A percentile compares a stretch with the other conserved stretches of the same genome.
These are phyloP conservation scores for Tuberolachnus salignus DNA, from an alignment of 2,888 invertebrate species.

Conservation along the genomic window DNA sequence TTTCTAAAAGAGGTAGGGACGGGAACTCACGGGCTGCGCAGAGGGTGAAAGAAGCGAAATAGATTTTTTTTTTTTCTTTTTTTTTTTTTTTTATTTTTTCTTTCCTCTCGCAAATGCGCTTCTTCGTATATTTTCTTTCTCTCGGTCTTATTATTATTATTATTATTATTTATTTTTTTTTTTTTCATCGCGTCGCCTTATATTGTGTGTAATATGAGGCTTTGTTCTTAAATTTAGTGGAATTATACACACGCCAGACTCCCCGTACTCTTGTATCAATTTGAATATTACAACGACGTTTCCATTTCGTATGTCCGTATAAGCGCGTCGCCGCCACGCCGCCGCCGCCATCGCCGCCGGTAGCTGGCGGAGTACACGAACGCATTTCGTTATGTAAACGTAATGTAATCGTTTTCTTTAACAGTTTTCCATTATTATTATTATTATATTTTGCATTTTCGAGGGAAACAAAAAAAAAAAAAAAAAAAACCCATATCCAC, in stretches of 20 bases:
- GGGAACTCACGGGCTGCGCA: neutral
- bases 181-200: slow-evolving; percentile 54
- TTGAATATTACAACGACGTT: slow-evolving; percentile 48
- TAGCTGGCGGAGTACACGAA: too few relatives aligned
- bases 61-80: slow-evolving; percentile 48
- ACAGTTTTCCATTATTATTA: slow-evolving; percentile 46
- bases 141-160: too few relatives aligned
- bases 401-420: slow-evolving; percentile 50
- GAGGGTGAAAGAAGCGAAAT: slow-evolving; percentile 39
- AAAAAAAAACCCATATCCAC: neutral
- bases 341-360: too few relatives aligned
- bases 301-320: slow-evolving; percentile 37
- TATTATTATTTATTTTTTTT: too few relatives aligned
- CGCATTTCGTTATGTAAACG: slow-evolving; percentile 38
- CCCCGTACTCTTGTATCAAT: neutral
- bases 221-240: slow-evolving; percentile 57
- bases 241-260: slow-evolving; percentile 50
- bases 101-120: slow-evolving; percentile 38
- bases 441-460: slow-evolving; percentile 27
- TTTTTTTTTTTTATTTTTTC: slow-evolving; percentile 37
- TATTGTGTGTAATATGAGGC: slow-evolving; percentile 53
- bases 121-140: slow-evolving; percentile 47
- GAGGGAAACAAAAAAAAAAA: too few relatives aligned
- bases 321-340: neutral
- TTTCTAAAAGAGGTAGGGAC: slow-evolving; percentile 52